Percentiles rank a stretch among this genome's conserved stretches.
Evolutionary conservation across 2,797 vertebrate genomes (phyloP).

Genomic region (Sarcophilus harrisii): DNA sequence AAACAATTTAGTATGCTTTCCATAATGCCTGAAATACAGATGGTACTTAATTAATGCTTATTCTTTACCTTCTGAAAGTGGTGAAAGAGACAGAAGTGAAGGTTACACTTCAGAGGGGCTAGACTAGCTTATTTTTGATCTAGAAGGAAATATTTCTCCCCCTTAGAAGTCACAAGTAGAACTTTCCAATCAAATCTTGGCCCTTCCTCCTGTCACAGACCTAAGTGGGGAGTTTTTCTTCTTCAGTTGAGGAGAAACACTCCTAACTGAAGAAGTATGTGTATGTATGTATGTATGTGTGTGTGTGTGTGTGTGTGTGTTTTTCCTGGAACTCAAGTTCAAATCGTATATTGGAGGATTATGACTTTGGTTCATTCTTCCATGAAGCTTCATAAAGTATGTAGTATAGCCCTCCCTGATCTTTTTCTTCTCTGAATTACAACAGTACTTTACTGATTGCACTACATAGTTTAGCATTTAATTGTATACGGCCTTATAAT

Average conservation of each 20-base stretch:
- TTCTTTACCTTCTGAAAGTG: neutral
- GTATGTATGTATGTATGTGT: no score
- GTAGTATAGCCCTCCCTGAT: conserved; percentile 50
- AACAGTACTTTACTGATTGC: conserved; percentile 41
- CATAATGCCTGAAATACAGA: neutral
- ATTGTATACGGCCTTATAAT: conserved; percentile 72
- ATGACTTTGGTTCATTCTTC: conserved; percentile 27
- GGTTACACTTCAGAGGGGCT: neutral
- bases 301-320: neutral
- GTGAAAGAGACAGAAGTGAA: neutral
- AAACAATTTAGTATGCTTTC: neutral
- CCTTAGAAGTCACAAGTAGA: neutral
- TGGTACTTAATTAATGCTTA: neutral
- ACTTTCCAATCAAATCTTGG: neutral
- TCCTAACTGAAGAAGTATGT: neutral
- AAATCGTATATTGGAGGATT: neutral
- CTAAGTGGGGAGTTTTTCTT: neutral
- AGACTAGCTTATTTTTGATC: neutral
- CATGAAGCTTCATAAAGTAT: conserved; percentile 65
- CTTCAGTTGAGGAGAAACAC: neutral
- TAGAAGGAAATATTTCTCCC: neutral
- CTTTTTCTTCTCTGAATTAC: conserved; percentile 60
- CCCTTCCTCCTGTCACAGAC: neutral
- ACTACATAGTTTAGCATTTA: conserved; percentile 69
- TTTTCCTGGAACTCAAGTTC: neutral